Percentiles rank a stretch among this genome's conserved stretches.
These are phyloP conservation scores for Porites evermanni DNA, from an alignment of 92 coral and sea anemone genomes.

Conservation along the genomic window DNA sequence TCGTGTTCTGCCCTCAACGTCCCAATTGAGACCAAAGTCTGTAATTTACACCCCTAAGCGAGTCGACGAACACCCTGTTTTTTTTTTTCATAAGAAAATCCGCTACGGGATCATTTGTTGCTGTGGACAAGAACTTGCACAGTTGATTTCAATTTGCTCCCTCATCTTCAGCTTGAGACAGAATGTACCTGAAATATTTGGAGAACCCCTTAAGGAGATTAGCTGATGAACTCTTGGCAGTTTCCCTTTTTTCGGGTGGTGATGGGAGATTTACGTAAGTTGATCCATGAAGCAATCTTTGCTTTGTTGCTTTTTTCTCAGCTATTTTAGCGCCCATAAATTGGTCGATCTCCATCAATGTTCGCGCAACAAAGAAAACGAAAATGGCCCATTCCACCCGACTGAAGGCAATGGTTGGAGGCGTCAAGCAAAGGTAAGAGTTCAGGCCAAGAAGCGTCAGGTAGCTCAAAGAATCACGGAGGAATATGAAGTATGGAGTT, in stretches of 20 bases:
- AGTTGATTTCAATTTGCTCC: too few species aligned
- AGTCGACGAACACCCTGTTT: too few species aligned
- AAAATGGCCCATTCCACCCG: conserved; percentile 49
- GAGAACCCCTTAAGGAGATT: neutral
- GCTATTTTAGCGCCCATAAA: conserved; percentile 30
- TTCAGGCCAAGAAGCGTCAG: conserved; percentile 51
- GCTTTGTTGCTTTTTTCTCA: conserved; percentile 4
- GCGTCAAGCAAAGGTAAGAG: conserved; percentile 40
- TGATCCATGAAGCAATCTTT: neutral
- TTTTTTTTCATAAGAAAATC: too few species aligned
- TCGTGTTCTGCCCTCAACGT: too few species aligned
- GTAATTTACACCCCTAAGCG: too few species aligned
- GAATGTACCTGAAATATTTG: conserved; percentile 23
- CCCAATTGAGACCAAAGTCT: too few species aligned
- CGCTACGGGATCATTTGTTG: too few species aligned
- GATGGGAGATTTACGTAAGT: neutral
- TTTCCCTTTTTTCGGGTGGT: neutral
- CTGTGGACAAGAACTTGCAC: too few species aligned
- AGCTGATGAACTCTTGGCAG: too few species aligned
- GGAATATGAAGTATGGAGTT: conserved; percentile 57
- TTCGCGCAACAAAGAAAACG: conserved; percentile 61
- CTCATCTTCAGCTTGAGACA: neutral
- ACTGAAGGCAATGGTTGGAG: conserved; percentile 44
- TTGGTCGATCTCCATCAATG: conserved; percentile 30
- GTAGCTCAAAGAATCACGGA: conserved; percentile 58